Base-by-base conservation (phyloP, 2,113 vertebrate genomes). In the Cervus canadensis region DNA sequence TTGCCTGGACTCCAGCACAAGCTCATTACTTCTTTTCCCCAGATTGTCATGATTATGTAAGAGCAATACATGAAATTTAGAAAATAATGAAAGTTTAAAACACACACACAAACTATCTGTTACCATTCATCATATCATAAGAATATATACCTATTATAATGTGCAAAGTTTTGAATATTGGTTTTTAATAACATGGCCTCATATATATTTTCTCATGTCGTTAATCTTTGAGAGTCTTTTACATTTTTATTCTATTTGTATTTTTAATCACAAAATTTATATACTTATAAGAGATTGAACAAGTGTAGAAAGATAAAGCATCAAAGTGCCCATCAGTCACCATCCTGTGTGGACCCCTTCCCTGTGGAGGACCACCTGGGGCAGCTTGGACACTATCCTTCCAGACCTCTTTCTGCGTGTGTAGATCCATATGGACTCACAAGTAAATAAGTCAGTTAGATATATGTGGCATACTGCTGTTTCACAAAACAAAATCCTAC, bases 361-460 rank as follows among this genome's bases (percentile, higher is more conserved):
- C 40, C 56, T 21, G 19, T 3, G 25, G 71, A 16, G 5, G 50
- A 52, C 21, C 6, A 0, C 36, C 3, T 57, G 1, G 0, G 14
- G 45, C 28, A 3, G 21, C 54, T n/a, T 10, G 7, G 59, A 43
- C 59, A 43, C 10, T 1, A 21, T 2, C 5, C 17, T 45, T 45
- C 60, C 16, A 14, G 25, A 43, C 28, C 64, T 19, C 43, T 52
- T 28, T 45, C 84, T 60, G 16, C 4, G 0, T 12, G 36, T 56
- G 19, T 14, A 11, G 10, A 23, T 13, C 33, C 82, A 13, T 0
- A 21, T 1, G 2, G 81, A 52, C n/a, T 56, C 10, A 0, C 26
- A 50, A 30, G 74, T 13, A 13, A 40, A 40, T 43, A 7, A 64
- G 30, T 48, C 57, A n/a, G 33, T 26, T 15, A 28, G 79, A 17